phyloP scores from a whole-genome alignment of 2,797 vertebrate genomes.

The Phaenicophaeus curvirostris region DNA sequence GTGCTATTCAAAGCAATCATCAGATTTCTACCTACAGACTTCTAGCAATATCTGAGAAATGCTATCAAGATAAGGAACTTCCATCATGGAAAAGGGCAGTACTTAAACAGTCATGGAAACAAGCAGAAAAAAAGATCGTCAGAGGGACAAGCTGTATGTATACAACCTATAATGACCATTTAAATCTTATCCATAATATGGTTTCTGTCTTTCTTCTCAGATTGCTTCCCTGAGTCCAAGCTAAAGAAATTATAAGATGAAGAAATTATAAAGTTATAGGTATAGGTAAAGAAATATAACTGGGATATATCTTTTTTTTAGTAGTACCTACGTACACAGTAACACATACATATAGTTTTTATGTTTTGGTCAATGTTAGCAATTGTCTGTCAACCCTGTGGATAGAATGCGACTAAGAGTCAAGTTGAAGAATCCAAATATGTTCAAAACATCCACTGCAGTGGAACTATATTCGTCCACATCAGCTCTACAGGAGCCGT shows the following conservation, averaged over 20 bases:
- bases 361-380: background rate
- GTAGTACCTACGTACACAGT: background rate
- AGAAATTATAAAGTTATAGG: background rate
- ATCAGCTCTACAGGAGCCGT: background rate
- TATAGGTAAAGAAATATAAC: background rate
- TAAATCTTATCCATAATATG: background rate
- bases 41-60: conserved; percentile 57
- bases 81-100: conserved; percentile 26
- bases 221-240: background rate
- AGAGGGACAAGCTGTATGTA: background rate
- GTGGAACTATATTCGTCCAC: background rate
- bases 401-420: background rate
- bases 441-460: background rate
- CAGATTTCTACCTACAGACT: conserved; percentile 86
- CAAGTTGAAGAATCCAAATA: background rate
- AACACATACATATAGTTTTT: background rate
- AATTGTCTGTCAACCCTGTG: background rate
- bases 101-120: conserved; percentile 55
- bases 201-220: background rate
- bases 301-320: background rate
- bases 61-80: conserved; percentile 16
- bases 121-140: background rate
- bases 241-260: background rate
- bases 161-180: background rate
- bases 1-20: conserved; percentile 82